A percentile compares a stretch with the other conserved stretches of the same genome.
Conservation (phyloP, 2,888 invertebrate species). For the Drosophila multiciliata region DNA sequence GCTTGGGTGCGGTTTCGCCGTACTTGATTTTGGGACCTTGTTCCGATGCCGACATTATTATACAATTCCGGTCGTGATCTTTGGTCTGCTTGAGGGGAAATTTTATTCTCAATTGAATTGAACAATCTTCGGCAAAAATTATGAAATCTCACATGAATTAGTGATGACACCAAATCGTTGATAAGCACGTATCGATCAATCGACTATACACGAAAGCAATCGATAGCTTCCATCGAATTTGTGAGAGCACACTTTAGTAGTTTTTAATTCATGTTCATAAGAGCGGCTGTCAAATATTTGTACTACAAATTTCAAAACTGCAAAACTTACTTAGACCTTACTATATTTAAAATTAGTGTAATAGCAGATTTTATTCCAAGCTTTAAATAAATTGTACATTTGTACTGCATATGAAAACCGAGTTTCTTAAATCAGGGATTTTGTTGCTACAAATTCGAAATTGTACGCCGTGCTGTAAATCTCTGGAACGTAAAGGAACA, state of each 20-base stretch:
- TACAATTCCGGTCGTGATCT: constrained; percentile 14
- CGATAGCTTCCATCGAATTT: constrained; percentile 2
- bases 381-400: not conserved
- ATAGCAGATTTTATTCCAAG: too few relatives aligned
- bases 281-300: not conserved
- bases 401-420: not conserved
- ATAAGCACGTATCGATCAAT: constrained; percentile 16
- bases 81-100: constrained; percentile 1
- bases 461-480: not conserved
- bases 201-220: not conserved
- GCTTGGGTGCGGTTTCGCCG: constrained; percentile 82
- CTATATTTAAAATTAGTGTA: not conserved
- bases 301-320: not conserved
- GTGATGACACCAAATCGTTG: constrained; percentile 17
- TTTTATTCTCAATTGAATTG: constrained; percentile 10
- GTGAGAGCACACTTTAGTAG: not conserved
- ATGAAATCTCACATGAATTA: constrained; percentile 61
- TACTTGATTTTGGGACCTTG: constrained; percentile 82
- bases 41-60: constrained; percentile 80
- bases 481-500: not conserved
- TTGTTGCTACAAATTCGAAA: constrained; percentile 7
- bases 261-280: not conserved
- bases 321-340: not conserved
- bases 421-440: not conserved
- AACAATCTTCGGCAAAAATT: constrained; percentile 47